A percentile compares a stretch with the other conserved stretches of the same genome.
Conservation (phyloP, 2,888 invertebrate species). For the Orthosia cruda region DNA sequence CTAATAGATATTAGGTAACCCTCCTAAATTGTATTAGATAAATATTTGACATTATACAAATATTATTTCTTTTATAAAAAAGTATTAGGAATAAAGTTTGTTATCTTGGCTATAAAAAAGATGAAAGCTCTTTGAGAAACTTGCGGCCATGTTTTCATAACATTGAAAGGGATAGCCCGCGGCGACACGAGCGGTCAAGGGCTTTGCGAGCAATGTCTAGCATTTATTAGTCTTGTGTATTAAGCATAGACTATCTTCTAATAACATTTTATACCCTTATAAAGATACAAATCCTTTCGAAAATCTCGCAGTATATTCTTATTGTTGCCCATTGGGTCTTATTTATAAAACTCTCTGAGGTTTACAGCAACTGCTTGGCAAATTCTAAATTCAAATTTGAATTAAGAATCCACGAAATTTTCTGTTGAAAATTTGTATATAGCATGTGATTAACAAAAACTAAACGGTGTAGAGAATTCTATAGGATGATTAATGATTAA, state of each 20-base stretch:
- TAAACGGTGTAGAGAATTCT: too few species aligned
- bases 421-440: too few species aligned
- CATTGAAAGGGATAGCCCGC: conserved; percentile 17
- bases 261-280: neutral
- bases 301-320: neutral
- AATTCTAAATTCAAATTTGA: too few species aligned
- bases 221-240: neutral
- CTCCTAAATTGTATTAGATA: conserved; percentile 15
- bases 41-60: conserved; percentile 16
- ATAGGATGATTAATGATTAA: too few species aligned
- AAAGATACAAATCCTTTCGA: neutral
- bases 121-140: conserved; percentile 14
- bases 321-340: too few species aligned
- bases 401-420: too few species aligned
- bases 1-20: conserved; percentile 23
- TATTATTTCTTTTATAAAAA: conserved; percentile 3
- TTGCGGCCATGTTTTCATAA: conserved; percentile 16
- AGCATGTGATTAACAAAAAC: too few species aligned
- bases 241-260: neutral
- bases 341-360: too few species aligned
- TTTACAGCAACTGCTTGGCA: too few species aligned
- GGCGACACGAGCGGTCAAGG: conserved; percentile 21
- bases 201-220: neutral
- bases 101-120: conserved; percentile 28
- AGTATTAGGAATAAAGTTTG: conserved; percentile 10